Base-by-base conservation (phyloP, 23 tunicate species). In the Ascidia mentula region DNA sequence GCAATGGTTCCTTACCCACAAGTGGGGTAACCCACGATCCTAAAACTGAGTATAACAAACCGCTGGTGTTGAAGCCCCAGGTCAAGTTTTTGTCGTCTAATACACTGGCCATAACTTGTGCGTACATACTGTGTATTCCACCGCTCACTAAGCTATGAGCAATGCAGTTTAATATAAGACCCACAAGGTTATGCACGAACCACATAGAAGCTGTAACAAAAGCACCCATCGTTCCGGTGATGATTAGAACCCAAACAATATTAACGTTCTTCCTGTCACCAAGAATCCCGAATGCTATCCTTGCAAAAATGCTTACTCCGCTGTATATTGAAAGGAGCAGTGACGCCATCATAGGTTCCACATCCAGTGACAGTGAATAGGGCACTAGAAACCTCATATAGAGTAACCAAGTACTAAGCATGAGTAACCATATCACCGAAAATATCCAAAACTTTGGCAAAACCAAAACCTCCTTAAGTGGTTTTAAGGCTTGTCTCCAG, bases 281-380 rank as follows among this genome's bases (percentile, higher is more conserved):
- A 12, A 60, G 1, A 32, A 59, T 74, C 5, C 82, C 82, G 42
- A 79, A 37, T 12, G 59, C 26, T 8, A 79, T 3, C n/a, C 74
- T 35, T 37, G 82, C 15, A 31, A 79, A 9, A 24, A 79, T 31
- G 26, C 37, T 70, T 1, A 70, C 36, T 6, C 6, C 6, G n/a
- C 78, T 74, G 78, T 74, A 80, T 0, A 70, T 38, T 37, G 84
- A 69, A 36, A 80, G 38, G 24, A 70, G 33, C 31, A 80, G 61
- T 0, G 84, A 32, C 26, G 76, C 40, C 31, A 7, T 33, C 0
- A 70, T 28, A 2, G 39, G 38, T 6, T 69, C 77, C 24, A 36
- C 45, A 31, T 70, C 36, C 26, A 59, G 37, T 6, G 36, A 7
- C 18, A 22, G 7, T 28, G 65, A 53, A 28, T 53, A 53, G 12